A percentile compares a stretch with the other conserved stretches of the same genome.
phyloP scores from a whole-genome alignment of 2,113 vertebrate genomes.

The Catharus minimus region DNA sequence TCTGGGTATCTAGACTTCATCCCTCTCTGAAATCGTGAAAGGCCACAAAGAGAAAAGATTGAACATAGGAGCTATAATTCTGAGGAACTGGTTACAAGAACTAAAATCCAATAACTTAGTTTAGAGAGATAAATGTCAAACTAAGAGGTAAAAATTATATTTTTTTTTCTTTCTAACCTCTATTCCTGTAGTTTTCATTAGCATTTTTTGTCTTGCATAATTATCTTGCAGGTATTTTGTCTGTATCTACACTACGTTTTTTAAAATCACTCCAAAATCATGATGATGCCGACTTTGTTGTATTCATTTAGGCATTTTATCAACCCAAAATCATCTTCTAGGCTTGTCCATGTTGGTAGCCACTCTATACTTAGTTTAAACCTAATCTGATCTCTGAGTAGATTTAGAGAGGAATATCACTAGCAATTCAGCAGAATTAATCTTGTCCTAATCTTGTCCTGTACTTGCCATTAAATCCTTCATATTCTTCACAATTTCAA shows the following conservation, averaged over 20 bases:
- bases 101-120: neutral
- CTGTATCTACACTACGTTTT: neutral
- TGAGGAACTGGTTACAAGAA: neutral
- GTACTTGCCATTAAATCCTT: neutral
- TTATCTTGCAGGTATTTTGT: neutral
- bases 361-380: neutral
- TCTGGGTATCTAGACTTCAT: neutral
- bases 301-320: neutral
- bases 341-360: neutral
- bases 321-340: neutral
- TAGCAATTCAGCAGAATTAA: neutral
- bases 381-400: neutral
- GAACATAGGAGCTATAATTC: neutral
- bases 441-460: neutral
- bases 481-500: neutral
- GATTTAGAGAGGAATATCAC: neutral
- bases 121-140: neutral
- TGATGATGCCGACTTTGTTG: neutral
- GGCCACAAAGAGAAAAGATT: neutral
- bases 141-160: neutral
- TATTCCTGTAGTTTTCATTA: neutral
- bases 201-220: neutral
- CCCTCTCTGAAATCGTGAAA: neutral
- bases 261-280: neutral
- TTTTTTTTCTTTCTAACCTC: neutral